These are phyloP conservation scores for Formicarius rufipectus DNA, from an alignment of 2,113 vertebrate genomes.

Conservation along the genomic window DNA sequence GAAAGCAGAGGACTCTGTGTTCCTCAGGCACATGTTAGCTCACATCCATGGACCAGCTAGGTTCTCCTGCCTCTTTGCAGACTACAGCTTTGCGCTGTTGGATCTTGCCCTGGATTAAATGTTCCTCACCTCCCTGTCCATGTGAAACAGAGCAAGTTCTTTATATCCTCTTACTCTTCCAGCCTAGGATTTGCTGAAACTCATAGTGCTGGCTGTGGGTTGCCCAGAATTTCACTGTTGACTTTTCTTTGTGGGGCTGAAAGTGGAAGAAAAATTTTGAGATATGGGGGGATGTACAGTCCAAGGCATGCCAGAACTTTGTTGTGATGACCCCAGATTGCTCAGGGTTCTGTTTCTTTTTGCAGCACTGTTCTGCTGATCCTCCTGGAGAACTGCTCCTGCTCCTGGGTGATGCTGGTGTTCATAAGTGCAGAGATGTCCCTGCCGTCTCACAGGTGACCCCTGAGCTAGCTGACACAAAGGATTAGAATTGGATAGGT, in stretches of 20 bases:
- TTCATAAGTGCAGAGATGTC: neutral
- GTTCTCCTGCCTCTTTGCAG: neutral
- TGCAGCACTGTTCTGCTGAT: neutral
- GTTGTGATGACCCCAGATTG: neutral
- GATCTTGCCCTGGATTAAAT: neutral
- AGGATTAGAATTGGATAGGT: neutral
- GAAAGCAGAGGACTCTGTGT: rapidly evolving
- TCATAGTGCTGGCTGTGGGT: neutral
- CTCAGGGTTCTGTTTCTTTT: neutral
- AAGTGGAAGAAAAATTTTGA: neutral
- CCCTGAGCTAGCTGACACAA: neutral
- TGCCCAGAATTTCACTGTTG: neutral
- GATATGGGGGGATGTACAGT: too few species aligned
- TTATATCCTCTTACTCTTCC: neutral
- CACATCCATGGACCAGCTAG: neutral
- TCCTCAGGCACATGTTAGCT: neutral
- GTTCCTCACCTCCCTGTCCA: neutral
- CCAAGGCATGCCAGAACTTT: neutral
- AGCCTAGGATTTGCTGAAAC: neutral
- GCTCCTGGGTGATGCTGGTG: neutral
- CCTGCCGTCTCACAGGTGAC: neutral
- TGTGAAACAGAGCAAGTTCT: neutral
- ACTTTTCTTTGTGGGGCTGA: neutral
- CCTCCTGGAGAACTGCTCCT: neutral
- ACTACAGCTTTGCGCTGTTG: neutral